phyloP scores from a whole-genome alignment of 2,888 invertebrate genomes.

The Panopea generosa region DNA sequence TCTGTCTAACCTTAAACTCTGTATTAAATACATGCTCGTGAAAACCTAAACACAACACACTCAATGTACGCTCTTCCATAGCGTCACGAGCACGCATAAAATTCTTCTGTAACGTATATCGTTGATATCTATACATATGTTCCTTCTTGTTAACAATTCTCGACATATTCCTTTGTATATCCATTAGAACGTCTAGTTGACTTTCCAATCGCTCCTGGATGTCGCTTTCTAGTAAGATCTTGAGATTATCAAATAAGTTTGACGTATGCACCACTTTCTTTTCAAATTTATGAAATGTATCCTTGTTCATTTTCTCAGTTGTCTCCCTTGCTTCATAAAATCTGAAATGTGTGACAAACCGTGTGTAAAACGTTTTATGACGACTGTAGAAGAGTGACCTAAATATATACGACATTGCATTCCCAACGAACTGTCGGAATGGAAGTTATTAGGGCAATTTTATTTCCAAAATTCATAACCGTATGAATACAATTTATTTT shows the following conservation, averaged over 20 bases:
- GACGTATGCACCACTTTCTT: conserved; percentile 18
- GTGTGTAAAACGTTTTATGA: not conserved
- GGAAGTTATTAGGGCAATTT: too few relatives aligned
- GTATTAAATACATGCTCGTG: conserved; percentile 62
- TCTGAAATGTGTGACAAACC: conserved; percentile 9
- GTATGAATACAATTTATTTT: too few relatives aligned
- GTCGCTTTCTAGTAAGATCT: conserved; percentile 15
- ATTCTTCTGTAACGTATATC: conserved; percentile 68
- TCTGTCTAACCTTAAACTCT: conserved; percentile 42
- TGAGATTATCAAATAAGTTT: conserved; percentile 17
- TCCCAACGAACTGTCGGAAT: too few relatives aligned
- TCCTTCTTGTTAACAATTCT: conserved; percentile 42
- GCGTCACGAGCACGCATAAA: conserved; percentile 70
- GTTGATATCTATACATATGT: conserved; percentile 64
- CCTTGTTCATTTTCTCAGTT: conserved; percentile 62
- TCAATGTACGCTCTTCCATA: conserved; percentile 74
- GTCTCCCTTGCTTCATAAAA: conserved; percentile 64
- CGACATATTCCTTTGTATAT: conserved; percentile 35
- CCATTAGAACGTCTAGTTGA: conserved; percentile 20
- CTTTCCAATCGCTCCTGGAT: conserved; percentile 38
- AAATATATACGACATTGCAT: too few relatives aligned
- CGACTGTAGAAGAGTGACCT: too few relatives aligned
- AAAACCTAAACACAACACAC: conserved; percentile 59
- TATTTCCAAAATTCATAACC: too few relatives aligned
- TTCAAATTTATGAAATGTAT: conserved; percentile 38